Percentiles rank a stretch among this genome's conserved stretches.
Conservation (phyloP, 2,888 invertebrate genomes). For the Ellobium chinense region DNA sequence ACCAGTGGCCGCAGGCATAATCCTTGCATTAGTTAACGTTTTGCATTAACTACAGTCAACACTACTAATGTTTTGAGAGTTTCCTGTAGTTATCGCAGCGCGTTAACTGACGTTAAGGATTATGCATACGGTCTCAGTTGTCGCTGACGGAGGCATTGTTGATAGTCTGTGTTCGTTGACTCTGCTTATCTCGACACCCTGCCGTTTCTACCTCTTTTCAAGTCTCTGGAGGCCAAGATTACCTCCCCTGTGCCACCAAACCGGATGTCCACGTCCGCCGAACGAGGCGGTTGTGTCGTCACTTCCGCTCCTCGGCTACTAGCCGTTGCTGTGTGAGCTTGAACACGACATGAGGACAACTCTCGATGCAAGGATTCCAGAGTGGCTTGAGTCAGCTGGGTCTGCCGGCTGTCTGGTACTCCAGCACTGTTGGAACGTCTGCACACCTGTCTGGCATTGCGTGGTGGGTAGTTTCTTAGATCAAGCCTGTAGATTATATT, state of each 20-base stretch:
- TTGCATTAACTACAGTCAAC: too few relatives aligned
- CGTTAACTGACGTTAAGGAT: too few relatives aligned
- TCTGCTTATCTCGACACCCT: not conserved
- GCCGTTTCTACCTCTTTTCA: not conserved
- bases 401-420: not conserved
- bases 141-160: too few relatives aligned
- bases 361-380: not conserved
- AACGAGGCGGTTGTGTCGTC: too few relatives aligned
- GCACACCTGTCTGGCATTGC: conserved; percentile 7
- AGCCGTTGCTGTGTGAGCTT: not conserved
- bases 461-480: conserved; percentile 14
- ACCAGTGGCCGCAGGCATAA: too few relatives aligned
- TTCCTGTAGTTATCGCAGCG: too few relatives aligned
- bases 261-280: conserved; percentile 6
- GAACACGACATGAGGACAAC: not conserved
- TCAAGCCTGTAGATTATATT: conserved; percentile 28
- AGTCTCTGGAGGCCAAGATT: not conserved
- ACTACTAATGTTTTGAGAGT: too few relatives aligned
- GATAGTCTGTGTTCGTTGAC: too few relatives aligned
- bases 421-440: conserved; percentile 19
- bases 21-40: too few relatives aligned
- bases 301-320: not conserved
- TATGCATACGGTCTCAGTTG: too few relatives aligned
- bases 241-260: conserved; percentile 20
- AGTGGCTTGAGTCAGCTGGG: not conserved